Evolutionary conservation across 2,113 vertebrate genomes (phyloP), one percentile per base, ranked within the genome.

Genomic region (Girardinichthys multiradiatus): DNA sequence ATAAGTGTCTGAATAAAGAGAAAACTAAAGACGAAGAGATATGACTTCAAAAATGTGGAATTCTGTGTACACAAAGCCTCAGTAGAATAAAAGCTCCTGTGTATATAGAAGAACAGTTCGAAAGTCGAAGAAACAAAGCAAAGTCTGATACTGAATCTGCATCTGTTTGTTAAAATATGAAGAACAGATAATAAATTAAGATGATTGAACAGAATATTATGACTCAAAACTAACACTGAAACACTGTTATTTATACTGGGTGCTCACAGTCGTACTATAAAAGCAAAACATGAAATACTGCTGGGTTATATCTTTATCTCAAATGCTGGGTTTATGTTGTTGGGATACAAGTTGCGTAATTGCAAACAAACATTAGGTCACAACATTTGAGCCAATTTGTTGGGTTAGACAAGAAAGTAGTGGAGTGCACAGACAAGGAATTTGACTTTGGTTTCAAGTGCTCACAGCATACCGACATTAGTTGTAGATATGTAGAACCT

Each of bases 11-110:
- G 27, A 45, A 54, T n/a, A 35, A 17, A 9, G 29, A 14, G 37
- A 68, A 69, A 76, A 76, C 14, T 2, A 78, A 72, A 68, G n/a
- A 54, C 39, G 9, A 13, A 21, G 21, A 35, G 30, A 51, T 15
- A 28, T 57, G 28, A 31, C 45, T 30, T n/a, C 33, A 4, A 59
- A 48, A 24, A 51, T 31, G 19, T 45, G 28, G 61, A 33, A 63
- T 15, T 37, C 24, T 13, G 26, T 8, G 1, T 21, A 31, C 15
- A 21, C 59, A 4, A 39, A 57, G 29, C 17, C 33, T 31, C 9
- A 7, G 21, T 2, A 35, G 30, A 3, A 57, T 21, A 24, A 58
- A 45, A 65, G 33, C 1, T 64, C 33, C 10, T 33, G 35, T 26
- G 31, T 17, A 57, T 19, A 8, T 15, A 57, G 8, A 14, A 57